These are phyloP conservation scores for Strongylocentrotus purpuratus DNA, from an alignment of 35 echinoderm and acorn worm species.

Conservation along the genomic window DNA sequence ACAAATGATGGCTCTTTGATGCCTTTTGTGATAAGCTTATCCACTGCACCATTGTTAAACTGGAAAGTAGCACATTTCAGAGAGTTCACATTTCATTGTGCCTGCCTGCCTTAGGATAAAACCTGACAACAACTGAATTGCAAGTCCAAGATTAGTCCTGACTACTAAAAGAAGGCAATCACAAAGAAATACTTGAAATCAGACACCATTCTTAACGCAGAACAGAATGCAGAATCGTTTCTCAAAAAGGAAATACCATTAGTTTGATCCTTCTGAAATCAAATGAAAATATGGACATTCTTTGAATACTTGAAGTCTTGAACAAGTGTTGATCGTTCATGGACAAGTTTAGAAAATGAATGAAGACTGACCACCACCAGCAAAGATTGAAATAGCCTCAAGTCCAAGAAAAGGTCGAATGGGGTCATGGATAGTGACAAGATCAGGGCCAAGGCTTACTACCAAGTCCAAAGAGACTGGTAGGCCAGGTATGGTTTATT, in stretches of 20 bases:
- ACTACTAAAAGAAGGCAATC: background rate
- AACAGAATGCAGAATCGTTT: background rate
- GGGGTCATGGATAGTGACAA: background rate
- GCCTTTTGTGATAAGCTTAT: background rate
- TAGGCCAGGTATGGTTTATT: too few species aligned
- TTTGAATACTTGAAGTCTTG: background rate
- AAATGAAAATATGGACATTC: background rate
- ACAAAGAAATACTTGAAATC: background rate
- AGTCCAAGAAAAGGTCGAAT: background rate
- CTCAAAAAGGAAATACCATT: background rate
- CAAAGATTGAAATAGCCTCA: background rate
- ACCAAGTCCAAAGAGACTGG: background rate
- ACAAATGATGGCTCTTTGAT: too few species aligned
- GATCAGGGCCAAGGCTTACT: background rate
- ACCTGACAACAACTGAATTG: background rate
- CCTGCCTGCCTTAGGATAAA: background rate
- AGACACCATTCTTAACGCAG: background rate
- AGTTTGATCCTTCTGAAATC: background rate
- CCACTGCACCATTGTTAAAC: background rate
- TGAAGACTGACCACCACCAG: background rate
- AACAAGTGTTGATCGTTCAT: background rate
- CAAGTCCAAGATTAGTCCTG: background rate
- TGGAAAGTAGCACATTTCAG: background rate
- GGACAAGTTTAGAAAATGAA: background rate
- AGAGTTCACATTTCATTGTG: background rate